A percentile compares a stretch with the other conserved stretches of the same genome.
Conservation (phyloP, 2,888 invertebrate species). For the Byasa hedistus region DNA sequence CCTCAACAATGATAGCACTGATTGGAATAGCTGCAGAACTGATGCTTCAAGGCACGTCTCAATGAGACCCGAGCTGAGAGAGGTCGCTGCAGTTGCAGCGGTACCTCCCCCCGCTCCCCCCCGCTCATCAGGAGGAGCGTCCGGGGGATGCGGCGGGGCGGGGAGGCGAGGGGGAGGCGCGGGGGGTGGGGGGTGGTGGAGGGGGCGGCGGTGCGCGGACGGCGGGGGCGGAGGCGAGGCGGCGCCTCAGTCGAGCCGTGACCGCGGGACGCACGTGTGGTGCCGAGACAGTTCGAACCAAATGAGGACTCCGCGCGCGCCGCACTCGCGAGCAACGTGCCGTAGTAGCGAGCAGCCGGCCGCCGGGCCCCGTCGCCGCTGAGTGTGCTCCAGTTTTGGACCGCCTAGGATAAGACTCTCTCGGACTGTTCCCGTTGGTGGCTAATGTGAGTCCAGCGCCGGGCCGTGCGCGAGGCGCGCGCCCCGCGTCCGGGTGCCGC, state of each 20-base stretch:
- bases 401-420: slow-evolving; percentile 52
- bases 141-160: slow-evolving; percentile 71
- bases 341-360: slow-evolving; percentile 42
- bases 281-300: slow-evolving; percentile 52
- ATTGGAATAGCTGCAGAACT: slow-evolving; percentile 30
- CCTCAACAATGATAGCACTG: slow-evolving; percentile 33
- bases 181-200: too few relatives aligned
- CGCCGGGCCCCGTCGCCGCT: slow-evolving; percentile 57
- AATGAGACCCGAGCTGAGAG: slow-evolving; percentile 73
- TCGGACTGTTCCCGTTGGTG: slow-evolving; percentile 68
- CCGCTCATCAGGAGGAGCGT: slow-evolving; percentile 70
- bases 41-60: slow-evolving; percentile 35
- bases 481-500: slow-evolving; percentile 70
- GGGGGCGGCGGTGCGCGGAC: neutral
- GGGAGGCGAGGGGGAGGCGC: slow-evolving; percentile 27
- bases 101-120: slow-evolving; percentile 75
- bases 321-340: slow-evolving; percentile 53
- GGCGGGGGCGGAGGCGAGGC: slow-evolving; percentile 40
- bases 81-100: slow-evolving; percentile 73
- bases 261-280: slow-evolving; percentile 51
- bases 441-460: slow-evolving; percentile 73
- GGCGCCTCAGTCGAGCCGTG: slow-evolving; percentile 67
- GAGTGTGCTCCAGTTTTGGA: slow-evolving; percentile 53
- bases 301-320: slow-evolving; percentile 66
- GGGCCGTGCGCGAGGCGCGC: slow-evolving; percentile 64